Evolutionary conservation across 2,797 vertebrate genomes (phyloP).

Genomic region (Anolis apletophallus): DNA sequence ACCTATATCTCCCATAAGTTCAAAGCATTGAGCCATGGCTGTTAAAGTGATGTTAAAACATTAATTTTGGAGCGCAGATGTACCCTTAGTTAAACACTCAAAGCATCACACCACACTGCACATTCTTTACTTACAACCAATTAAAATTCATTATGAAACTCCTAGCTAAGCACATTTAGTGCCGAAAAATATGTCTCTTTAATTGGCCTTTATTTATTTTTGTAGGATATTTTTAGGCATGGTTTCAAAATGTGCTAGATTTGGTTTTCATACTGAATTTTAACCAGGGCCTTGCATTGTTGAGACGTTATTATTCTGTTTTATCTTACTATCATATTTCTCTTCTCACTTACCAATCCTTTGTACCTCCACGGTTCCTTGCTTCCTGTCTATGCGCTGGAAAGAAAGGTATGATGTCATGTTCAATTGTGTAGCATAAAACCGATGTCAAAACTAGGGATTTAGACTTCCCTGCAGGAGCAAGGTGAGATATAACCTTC

Average conservation of each 20-base stretch:
- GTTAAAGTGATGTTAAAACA: no score
- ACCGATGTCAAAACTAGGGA: conserved; percentile 25
- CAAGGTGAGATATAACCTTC: conserved; percentile 12
- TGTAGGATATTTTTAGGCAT: neutral
- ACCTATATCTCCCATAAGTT: no score
- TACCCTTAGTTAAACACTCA: no score
- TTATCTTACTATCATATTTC: neutral
- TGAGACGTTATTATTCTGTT: neutral
- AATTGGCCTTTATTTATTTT: no score
- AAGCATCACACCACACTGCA: no score
- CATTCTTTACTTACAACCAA: no score
- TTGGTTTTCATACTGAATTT: neutral
- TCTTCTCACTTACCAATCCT: neutral
- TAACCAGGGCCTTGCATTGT: neutral
- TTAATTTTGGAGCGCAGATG: no score
- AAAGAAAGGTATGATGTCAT: conserved; percentile 12
- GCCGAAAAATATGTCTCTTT: neutral
- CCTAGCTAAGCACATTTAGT: no score
- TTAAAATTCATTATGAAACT: no score
- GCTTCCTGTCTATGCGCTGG: conserved; percentile 15
- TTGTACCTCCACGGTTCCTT: neutral
- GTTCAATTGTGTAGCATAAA: conserved; percentile 22
- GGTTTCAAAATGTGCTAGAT: neutral
- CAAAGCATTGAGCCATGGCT: no score
- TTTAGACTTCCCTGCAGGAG: conserved; percentile 20